Evolutionary conservation across 2,113 vertebrate genomes (phyloP), one percentile per base, ranked within the genome.

Genomic region (Periophthalmus modestus): DNA sequence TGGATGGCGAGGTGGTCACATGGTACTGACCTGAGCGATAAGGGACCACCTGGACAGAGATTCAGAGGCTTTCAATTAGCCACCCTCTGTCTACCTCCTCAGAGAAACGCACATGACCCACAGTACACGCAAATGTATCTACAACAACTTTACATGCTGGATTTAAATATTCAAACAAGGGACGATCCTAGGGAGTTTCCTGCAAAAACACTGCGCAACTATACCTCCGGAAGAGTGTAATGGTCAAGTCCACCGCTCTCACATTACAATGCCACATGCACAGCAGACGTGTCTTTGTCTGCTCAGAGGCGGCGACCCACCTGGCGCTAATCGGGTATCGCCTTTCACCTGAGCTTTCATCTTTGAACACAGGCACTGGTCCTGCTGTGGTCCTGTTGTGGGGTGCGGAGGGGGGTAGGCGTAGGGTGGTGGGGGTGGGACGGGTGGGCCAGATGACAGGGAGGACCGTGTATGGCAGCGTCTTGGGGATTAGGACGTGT

Each of bases 271-370:
- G 50, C 55, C 70, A 73, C 46, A 68, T 54, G 16, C 33, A 18
- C 33, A 36, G 66, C 23, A 13, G 1, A 28, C 23, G 57, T 69
- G 0, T 0, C 78, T 71, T 68, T 66, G 62, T 74, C 55, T 4
- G 52, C 70, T 63, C 21, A 61, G 66, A 46, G 47, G 39, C 67
- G 66, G 66, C 66, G 68, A 55, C 71, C 62, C 70, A 69, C 34
- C 50, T 24, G 58, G 36, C 50, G 24, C 67, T 74, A 46, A 57
- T 28, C 3, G 74, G 72, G 63, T 84, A 73, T 83, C 81, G 7
- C 54, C 62, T 86, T 80, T 73, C 84, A 47, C 68, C 57, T 36
- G 36, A 54, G 77, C 79, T 73, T 82, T 85, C 72, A 75, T 84
- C 21, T 48, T 66, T 54, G 65, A 48, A 65, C 19, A 61, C 5